A percentile compares a stretch with the other conserved stretches of the same genome.
phyloP scores from a whole-genome alignment of 1,140 invertebrate species.

The Bombus waltoni region DNA sequence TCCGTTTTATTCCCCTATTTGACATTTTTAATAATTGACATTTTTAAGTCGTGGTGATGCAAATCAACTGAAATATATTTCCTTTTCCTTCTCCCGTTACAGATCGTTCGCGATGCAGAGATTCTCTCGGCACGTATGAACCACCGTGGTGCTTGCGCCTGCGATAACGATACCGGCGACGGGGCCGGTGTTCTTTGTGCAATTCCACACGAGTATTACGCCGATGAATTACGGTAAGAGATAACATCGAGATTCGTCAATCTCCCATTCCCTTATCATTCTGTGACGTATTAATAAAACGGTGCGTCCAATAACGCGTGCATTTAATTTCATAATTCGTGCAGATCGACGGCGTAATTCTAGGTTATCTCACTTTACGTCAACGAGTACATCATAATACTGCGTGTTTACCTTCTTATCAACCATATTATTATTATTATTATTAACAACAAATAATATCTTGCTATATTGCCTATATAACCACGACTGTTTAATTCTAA shows the following conservation, averaged over 20 bases:
- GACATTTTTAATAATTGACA: no score
- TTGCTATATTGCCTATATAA: no score
- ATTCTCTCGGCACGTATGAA: conserved; percentile 97
- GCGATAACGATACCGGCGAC: conserved; percentile 99
- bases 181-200: conserved; percentile 98
- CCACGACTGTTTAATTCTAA: no score
- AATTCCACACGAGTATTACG: conserved; percentile 97
- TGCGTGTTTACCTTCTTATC: conserved; percentile 19
- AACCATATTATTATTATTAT: neutral
- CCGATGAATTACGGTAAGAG: conserved; percentile 89
- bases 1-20: no score
- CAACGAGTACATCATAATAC: neutral
- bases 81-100: conserved; percentile 46
- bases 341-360: neutral
- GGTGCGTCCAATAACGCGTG: neutral
- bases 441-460: neutral
- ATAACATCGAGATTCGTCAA: neutral
- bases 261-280: neutral
- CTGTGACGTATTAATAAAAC: neutral
- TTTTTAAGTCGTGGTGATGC: no score
- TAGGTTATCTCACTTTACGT: conserved; percentile 10
- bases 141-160: conserved; percentile 98
- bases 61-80: no score
- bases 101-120: conserved; percentile 97
- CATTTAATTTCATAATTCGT: neutral